Evolutionary conservation across 2,113 vertebrate species (phyloP).

Genomic region (Passer domesticus): DNA sequence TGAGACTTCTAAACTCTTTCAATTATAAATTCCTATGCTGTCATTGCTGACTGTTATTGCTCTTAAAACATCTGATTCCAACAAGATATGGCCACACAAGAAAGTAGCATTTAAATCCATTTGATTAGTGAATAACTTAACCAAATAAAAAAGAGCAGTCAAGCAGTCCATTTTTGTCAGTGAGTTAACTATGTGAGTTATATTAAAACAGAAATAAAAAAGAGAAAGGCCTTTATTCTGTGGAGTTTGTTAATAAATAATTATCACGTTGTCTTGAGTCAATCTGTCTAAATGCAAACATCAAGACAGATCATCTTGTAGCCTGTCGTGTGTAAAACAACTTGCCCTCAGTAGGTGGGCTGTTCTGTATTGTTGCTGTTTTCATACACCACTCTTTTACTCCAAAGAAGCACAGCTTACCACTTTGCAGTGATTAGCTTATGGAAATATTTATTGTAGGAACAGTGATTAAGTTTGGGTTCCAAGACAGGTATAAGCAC

Average conservation of each 20-base stretch:
- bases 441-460: slow-evolving; percentile 5
- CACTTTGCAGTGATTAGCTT: neutral
- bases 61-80: neutral
- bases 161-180: neutral
- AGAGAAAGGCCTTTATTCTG: neutral
- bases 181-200: neutral
- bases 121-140: neutral
- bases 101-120: neutral
- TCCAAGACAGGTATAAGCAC: neutral
- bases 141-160: neutral
- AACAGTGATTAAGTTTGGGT: neutral
- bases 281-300: neutral
- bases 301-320: neutral
- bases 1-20: neutral
- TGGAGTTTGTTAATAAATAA: neutral
- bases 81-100: neutral
- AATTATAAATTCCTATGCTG: neutral
- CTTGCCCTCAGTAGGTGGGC: neutral
- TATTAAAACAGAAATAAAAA: neutral
- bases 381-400: neutral
- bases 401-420: neutral
- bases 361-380: neutral
- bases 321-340: neutral
- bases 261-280: neutral
- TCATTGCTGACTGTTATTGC: neutral